These are phyloP conservation scores for Myripristis murdjan DNA, from an alignment of 2,797 vertebrate species.

Conservation along the genomic window DNA sequence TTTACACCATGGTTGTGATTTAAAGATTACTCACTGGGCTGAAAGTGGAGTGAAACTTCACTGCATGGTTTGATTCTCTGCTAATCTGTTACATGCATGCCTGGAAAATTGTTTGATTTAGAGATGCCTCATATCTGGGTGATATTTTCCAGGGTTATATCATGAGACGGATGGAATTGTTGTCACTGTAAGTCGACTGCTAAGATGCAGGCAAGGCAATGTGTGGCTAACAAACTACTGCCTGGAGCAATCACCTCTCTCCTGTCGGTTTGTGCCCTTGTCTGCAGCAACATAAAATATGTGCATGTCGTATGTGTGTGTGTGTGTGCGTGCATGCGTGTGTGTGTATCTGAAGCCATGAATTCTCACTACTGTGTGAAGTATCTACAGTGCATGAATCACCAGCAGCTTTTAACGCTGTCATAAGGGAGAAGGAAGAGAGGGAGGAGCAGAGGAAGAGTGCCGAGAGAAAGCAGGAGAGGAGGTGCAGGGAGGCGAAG, in stretches of 20 bases:
- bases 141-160: slow-evolving; percentile 39
- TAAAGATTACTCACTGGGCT: slow-evolving; percentile 16
- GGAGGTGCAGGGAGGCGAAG: slow-evolving; percentile 30
- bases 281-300: slow-evolving; percentile 50
- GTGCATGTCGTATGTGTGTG: slow-evolving; percentile 24
- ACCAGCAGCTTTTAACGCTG: slow-evolving; percentile 56
- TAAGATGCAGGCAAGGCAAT: slow-evolving; percentile 59
- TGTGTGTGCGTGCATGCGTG: slow-evolving; percentile 15
- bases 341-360: not conserved
- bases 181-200: slow-evolving; percentile 55
- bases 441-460: slow-evolving; percentile 40
- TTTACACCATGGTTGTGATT: slow-evolving; percentile 31
- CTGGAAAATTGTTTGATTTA: slow-evolving; percentile 29
- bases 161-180: slow-evolving; percentile 59
- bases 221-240: slow-evolving; percentile 67
- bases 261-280: slow-evolving; percentile 73
- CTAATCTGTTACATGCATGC: slow-evolving; percentile 23
- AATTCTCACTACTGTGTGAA: slow-evolving; percentile 4
- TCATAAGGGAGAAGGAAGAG: slow-evolving; percentile 51
- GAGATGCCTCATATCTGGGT: not conserved
- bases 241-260: slow-evolving; percentile 68
- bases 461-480: slow-evolving; percentile 34
- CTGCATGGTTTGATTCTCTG: slow-evolving; percentile 23
- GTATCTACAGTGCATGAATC: slow-evolving; percentile 58
- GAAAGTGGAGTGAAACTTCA: slow-evolving; percentile 5